These are phyloP conservation scores for Microtus richardsoni DNA, from an alignment of 2,113 vertebrate genomes.

Conservation along the genomic window DNA sequence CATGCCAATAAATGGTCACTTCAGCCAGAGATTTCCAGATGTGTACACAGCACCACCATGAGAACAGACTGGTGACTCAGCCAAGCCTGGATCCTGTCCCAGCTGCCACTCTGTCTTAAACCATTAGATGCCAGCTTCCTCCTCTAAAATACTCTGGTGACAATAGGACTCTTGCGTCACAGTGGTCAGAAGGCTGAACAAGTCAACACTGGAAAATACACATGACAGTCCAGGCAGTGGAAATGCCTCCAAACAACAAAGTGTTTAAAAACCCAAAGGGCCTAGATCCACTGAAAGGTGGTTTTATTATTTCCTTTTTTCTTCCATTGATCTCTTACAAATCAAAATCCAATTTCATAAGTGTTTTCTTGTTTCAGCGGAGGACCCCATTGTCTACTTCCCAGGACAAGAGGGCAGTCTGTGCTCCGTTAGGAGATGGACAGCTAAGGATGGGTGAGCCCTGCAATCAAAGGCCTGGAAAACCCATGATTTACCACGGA, in stretches of 20 bases:
- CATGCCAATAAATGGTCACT: accelerated
- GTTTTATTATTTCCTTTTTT: not conserved
- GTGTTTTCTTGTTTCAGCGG: not conserved
- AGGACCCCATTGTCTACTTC: not conserved
- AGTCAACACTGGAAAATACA: accelerated
- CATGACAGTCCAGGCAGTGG: accelerated
- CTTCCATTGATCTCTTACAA: not conserved
- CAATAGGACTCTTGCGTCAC: accelerated
- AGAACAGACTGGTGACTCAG: too few relatives aligned
- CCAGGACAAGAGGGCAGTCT: accelerated
- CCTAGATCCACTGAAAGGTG: not conserved
- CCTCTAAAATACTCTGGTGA: not conserved
- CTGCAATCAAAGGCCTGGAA: slow-evolving; percentile 24
- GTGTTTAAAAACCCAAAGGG: not conserved
- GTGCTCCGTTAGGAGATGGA: not conserved
- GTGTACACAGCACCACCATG: accelerated
- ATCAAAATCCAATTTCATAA: not conserved
- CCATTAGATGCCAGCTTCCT: not conserved
- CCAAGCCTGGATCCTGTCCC: not conserved
- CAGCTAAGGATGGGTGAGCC: accelerated
- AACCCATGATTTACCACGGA: slow-evolving; percentile 70
- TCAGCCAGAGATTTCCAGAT: not conserved
- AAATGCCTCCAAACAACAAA: not conserved
- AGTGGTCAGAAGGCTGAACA: not conserved
- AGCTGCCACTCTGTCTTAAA: accelerated